These are phyloP conservation scores for Bryconaethiops microstoma DNA, from an alignment of 2,797 vertebrate genomes.

Conservation along the genomic window DNA sequence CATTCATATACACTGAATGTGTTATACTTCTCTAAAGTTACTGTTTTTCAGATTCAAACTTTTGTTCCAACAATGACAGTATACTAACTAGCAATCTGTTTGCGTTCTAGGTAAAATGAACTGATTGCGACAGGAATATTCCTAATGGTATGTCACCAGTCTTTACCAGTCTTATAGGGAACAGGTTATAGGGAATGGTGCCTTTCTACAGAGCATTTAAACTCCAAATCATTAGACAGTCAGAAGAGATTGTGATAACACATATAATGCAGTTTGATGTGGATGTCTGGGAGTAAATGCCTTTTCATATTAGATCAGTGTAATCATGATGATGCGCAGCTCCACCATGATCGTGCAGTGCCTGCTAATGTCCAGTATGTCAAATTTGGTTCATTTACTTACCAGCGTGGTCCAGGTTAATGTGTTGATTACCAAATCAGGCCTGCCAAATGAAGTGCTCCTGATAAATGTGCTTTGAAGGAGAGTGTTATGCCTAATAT, in stretches of 20 bases:
- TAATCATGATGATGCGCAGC: constrained; percentile 33
- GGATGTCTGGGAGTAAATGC: constrained; percentile 39
- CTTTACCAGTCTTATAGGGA: not conserved
- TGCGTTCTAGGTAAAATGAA: not conserved
- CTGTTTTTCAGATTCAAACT: too few relatives aligned
- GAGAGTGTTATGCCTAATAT: constrained; percentile 6
- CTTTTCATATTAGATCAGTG: constrained; percentile 45
- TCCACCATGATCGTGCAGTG: constrained; percentile 29
- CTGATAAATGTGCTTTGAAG: constrained; percentile 36
- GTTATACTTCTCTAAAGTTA: too few relatives aligned
- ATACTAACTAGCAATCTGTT: not conserved
- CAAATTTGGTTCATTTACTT: constrained; percentile 32
- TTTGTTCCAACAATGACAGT: too few relatives aligned
- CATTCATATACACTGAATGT: too few relatives aligned
- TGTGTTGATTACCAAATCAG: constrained; percentile 39
- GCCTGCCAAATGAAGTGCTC: constrained; percentile 31
- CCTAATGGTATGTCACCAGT: too few relatives aligned
- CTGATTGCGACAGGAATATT: not conserved
- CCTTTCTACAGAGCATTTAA: not conserved
- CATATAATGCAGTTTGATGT: constrained; percentile 33
- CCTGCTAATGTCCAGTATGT: constrained; percentile 29
- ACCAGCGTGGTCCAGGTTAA: constrained; percentile 37
- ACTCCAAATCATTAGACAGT: constrained; percentile 8
- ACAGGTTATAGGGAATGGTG: not conserved
- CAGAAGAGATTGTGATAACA: not conserved